These are phyloP conservation scores for roundworm (Caenorhabditis elegans) DNA, from an alignment of 1,140 invertebrate genomes.

Conservation along the genomic window DNA sequence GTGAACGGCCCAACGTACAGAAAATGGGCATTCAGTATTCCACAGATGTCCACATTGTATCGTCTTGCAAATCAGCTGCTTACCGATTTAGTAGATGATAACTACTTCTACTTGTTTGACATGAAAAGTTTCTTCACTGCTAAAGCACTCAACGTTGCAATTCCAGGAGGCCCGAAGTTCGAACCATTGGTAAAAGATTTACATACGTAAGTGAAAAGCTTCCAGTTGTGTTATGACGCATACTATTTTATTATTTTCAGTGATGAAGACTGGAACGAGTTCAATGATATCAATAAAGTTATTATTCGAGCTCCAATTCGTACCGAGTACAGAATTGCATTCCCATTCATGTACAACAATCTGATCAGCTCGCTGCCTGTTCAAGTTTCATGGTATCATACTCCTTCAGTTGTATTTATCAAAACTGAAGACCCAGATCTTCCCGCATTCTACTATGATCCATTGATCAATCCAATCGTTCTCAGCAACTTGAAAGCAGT, in stretches of 20 bases:
- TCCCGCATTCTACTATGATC: conserved; percentile 99
- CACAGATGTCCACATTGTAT: conserved; percentile 95
- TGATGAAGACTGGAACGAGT: conserved; percentile 99
- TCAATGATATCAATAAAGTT: conserved; percentile 99
- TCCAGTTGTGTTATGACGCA: no score
- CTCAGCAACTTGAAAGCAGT: conserved; percentile 84
- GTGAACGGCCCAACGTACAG: conserved; percentile 97
- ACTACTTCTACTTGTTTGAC: conserved; percentile 99
- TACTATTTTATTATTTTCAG: conserved; percentile 72
- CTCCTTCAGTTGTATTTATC: conserved; percentile 97
- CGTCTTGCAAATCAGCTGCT: conserved; percentile 94
- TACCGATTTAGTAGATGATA: conserved; percentile 92
- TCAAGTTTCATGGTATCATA: conserved; percentile 77
- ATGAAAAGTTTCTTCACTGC: conserved; percentile 99
- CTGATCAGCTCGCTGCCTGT: conserved; percentile 63
- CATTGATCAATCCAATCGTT: conserved; percentile 96
- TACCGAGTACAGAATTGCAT: conserved; percentile 98
- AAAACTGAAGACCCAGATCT: conserved; percentile 99
- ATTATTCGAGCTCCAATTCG: conserved; percentile 97
- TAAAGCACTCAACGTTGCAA: conserved; percentile 99
- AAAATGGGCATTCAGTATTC: conserved; percentile 88
- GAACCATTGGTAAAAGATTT: conserved; percentile 97
- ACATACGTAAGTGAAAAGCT: conserved; percentile 77
- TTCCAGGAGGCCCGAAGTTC: conserved; percentile 98
- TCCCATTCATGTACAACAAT: conserved; percentile 98